These are phyloP conservation scores for Heliangelus exortis DNA, from an alignment of 2,797 vertebrate genomes.

Conservation along the genomic window DNA sequence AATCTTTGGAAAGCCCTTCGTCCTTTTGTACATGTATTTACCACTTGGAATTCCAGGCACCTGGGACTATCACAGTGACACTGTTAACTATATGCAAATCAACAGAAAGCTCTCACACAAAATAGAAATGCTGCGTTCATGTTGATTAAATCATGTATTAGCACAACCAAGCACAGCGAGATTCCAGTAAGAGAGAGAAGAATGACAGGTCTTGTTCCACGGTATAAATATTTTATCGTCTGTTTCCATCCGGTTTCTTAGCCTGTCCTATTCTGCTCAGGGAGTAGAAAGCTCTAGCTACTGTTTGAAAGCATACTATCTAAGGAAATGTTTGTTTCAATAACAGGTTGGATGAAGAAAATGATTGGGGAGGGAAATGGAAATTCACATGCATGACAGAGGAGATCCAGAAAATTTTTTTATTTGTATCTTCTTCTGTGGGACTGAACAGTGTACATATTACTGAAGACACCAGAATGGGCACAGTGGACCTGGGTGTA, in stretches of 20 bases:
- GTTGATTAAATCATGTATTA: neutral
- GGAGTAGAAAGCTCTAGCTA: neutral
- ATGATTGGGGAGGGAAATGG: neutral
- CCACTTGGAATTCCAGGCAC: neutral
- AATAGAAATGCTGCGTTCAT: neutral
- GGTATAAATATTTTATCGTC: neutral
- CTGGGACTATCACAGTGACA: neutral
- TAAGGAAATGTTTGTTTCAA: neutral
- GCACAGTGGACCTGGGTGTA: neutral
- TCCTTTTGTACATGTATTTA: neutral
- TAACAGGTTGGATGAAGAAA: neutral
- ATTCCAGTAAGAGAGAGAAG: neutral
- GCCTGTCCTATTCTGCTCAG: neutral
- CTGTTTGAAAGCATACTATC: neutral
- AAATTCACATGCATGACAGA: neutral
- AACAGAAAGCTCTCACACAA: neutral
- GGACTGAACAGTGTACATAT: neutral
- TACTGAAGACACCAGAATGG: neutral
- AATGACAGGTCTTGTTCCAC: neutral
- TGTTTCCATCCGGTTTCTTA: neutral
- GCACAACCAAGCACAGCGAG: neutral
- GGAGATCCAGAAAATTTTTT: neutral
- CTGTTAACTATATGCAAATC: neutral
- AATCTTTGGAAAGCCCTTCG: neutral
- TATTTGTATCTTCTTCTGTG: neutral